These are phyloP conservation scores for Pyrocephalus nanus DNA, from an alignment of 2,797 vertebrate genomes.

Conservation along the genomic window DNA sequence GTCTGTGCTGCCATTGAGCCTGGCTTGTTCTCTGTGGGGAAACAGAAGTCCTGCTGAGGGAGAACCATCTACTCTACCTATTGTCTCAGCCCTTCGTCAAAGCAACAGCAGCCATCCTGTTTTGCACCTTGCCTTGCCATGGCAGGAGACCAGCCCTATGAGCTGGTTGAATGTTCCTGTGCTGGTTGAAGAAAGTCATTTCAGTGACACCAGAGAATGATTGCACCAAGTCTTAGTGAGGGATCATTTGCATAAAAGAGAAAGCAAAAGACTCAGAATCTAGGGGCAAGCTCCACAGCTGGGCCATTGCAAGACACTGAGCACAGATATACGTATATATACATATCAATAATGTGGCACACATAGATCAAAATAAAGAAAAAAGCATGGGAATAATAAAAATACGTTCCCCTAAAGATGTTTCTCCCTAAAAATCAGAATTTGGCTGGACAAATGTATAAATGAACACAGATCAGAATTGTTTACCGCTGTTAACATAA, in stretches of 20 bases:
- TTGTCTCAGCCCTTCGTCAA: background rate
- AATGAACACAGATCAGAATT: background rate
- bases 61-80: background rate
- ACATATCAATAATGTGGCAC: accelerated
- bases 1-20: background rate
- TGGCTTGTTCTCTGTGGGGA: background rate
- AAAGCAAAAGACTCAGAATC: background rate
- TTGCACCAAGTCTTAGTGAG: background rate
- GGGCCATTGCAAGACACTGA: background rate
- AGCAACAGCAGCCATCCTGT: background rate
- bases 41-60: background rate
- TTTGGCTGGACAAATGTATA: background rate
- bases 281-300: background rate
- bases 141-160: background rate
- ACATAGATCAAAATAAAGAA: background rate
- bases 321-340: background rate
- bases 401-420: background rate
- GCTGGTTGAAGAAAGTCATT: background rate
- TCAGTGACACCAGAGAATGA: background rate
- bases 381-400: background rate
- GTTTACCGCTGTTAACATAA: background rate
- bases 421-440: background rate
- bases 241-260: background rate
- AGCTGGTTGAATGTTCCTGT: background rate
- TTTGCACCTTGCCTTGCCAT: background rate